Conservation (phyloP, 2,797 vertebrate species). For the Notoglanidium macrostoma region DNA sequence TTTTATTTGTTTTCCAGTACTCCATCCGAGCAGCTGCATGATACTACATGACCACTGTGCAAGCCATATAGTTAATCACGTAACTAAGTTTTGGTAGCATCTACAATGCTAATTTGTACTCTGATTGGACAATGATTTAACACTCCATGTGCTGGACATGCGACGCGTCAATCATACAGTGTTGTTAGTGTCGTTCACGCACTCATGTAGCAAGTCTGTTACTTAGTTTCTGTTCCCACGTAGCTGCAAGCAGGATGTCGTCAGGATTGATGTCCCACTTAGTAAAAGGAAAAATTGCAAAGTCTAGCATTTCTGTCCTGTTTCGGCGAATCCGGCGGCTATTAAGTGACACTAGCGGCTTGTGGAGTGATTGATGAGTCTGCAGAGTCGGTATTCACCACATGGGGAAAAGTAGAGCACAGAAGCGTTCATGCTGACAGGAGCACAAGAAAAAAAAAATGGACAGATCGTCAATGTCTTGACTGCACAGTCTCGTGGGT, state of each 20-base stretch:
- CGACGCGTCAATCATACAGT: neutral
- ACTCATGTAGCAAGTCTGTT: neutral
- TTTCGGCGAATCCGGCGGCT: neutral
- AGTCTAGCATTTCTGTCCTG: neutral
- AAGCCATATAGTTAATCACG: neutral
- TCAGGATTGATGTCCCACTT: conserved; percentile 23
- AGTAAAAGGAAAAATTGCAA: conserved; percentile 30
- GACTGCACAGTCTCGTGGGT: neutral
- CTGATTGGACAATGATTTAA: neutral
- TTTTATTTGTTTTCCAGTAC: neutral
- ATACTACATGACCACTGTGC: neutral
- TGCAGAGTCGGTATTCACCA: neutral
- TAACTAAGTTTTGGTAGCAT: neutral
- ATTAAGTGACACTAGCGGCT: neutral
- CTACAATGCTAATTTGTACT: neutral
- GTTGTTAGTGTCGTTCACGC: neutral
- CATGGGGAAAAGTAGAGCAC: neutral
- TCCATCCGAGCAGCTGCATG: neutral
- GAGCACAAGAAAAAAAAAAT: neutral
- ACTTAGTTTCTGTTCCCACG: neutral
- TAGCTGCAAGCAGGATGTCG: neutral
- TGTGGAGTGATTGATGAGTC: conserved; percentile 21
- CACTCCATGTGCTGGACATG: neutral
- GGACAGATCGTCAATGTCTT: conserved; percentile 12
- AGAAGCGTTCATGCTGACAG: neutral